phyloP scores from a whole-genome alignment of 2,888 invertebrate genomes.

The Homarus gammarus region DNA sequence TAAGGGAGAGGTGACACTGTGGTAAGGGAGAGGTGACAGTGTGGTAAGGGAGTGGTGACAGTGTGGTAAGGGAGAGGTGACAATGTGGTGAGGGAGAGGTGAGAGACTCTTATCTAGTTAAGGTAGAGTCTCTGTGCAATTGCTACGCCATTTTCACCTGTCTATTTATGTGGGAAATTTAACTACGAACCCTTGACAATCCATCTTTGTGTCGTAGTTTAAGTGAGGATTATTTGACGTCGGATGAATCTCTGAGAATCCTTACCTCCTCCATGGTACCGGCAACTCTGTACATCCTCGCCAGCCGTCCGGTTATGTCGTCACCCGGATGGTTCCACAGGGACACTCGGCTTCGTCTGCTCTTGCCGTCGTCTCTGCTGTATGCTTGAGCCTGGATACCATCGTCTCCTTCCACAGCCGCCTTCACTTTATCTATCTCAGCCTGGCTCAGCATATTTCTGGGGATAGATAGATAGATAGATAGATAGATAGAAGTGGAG shows the following conservation, averaged over 20 bases:
- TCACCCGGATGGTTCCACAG: conserved; percentile 70
- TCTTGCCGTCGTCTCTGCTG: conserved; percentile 14
- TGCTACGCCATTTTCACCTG: no score
- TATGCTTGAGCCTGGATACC: conserved; percentile 5
- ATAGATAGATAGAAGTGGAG: neutral
- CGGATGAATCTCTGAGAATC: no score
- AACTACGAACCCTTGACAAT: no score
- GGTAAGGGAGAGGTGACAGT: neutral
- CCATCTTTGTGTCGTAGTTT: no score
- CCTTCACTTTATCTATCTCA: conserved; percentile 16
- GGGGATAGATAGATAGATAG: neutral
- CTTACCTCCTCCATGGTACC: conserved; percentile 62
- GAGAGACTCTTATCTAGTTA: no score
- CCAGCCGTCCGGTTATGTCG: conserved; percentile 56
- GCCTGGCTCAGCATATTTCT: conserved; percentile 36
- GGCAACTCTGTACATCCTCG: conserved; percentile 57
- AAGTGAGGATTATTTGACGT: no score
- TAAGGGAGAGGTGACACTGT: neutral
- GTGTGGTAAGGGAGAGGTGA: neutral
- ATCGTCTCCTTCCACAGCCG: conserved; percentile 10
- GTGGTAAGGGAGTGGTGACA: neutral
- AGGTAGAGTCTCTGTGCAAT: no score
- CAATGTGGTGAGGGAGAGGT: no score
- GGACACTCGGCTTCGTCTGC: neutral
- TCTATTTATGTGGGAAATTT: no score